Percentiles rank a stretch among this genome's conserved stretches.
Conservation (phyloP, 1,140 invertebrate species). For the Drosophila seguyi region DNA sequence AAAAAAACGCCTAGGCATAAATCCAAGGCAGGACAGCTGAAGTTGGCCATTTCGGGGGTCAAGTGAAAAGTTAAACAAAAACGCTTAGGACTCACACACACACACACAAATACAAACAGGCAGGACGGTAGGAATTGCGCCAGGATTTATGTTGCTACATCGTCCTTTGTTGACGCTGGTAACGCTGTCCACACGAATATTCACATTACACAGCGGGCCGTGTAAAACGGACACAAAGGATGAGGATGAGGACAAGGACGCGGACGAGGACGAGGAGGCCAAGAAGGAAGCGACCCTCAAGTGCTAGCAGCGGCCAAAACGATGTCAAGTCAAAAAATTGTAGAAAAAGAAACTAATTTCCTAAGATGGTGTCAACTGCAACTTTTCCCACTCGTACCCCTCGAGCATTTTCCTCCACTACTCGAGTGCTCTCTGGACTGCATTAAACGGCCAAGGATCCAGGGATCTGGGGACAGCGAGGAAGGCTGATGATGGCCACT, state of each 20-base stretch:
- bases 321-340: slow-evolving; percentile 63
- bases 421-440: slow-evolving; percentile 51
- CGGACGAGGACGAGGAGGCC: neutral
- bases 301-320: slow-evolving; percentile 48
- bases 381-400: slow-evolving; percentile 35
- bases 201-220: slow-evolving; percentile 54
- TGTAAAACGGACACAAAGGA: slow-evolving; percentile 11
- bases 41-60: slow-evolving; percentile 55
- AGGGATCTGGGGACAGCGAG: slow-evolving; percentile 12
- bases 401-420: slow-evolving; percentile 21
- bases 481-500: slow-evolving; percentile 25
- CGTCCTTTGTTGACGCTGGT: slow-evolving; percentile 44
- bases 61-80: slow-evolving; percentile 74
- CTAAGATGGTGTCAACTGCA: slow-evolving; percentile 70
- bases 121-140: slow-evolving; percentile 6
- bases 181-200: slow-evolving; percentile 49
- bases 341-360: slow-evolving; percentile 61
- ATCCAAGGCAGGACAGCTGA: slow-evolving; percentile 32
- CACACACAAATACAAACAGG: neutral
- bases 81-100: slow-evolving; percentile 48
- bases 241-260: neutral
- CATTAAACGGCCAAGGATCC: slow-evolving; percentile 47
- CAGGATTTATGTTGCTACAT: slow-evolving; percentile 54
- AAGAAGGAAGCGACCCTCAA: slow-evolving; percentile 19
- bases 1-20: slow-evolving; percentile 15